Evolutionary conservation across 2,113 vertebrate genomes (phyloP).

Genomic region (Callionymus lyra): DNA sequence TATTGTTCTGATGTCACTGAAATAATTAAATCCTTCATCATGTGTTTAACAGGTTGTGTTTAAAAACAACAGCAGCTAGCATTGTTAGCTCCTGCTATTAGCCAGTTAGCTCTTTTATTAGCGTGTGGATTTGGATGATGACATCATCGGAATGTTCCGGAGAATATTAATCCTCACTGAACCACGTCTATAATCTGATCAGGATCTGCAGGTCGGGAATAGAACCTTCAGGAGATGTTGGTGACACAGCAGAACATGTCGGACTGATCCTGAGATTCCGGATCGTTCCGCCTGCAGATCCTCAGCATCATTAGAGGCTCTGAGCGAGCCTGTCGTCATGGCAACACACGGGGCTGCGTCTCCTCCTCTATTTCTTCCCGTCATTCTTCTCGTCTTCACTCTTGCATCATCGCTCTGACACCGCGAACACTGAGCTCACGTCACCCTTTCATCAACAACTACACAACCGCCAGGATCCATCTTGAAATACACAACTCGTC

Average conservation of each 20-base stretch:
- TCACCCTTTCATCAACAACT: no score
- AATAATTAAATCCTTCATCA: no score
- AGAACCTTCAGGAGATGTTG: no score
- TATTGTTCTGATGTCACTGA: no score
- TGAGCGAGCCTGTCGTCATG: slow-evolving; percentile 64
- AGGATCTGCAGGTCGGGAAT: slow-evolving; percentile 40
- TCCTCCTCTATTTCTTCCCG: slow-evolving; percentile 3
- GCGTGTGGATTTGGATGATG: slow-evolving; percentile 64
- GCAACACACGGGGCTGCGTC: slow-evolving; percentile 56
- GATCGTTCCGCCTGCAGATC: slow-evolving; percentile 31
- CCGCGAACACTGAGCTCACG: not conserved
- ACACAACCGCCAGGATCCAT: not conserved
- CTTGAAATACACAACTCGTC: not conserved
- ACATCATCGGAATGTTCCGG: slow-evolving; percentile 66
- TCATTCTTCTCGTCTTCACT: slow-evolving; percentile 9
- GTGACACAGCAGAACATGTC: no score
- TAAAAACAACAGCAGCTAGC: no score
- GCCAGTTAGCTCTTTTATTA: no score
- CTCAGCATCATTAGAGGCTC: slow-evolving; percentile 60
- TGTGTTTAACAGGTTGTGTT: no score
- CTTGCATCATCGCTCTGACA: slow-evolving; percentile 36
- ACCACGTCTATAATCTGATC: slow-evolving; percentile 61
- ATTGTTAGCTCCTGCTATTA: no score
- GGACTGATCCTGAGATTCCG: no score
- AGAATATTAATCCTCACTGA: slow-evolving; percentile 63